Percentiles rank a stretch among this genome's conserved stretches.
Evolutionary conservation across 2,888 invertebrate species (phyloP).

Genomic region (Chymomyza amoena): DNA sequence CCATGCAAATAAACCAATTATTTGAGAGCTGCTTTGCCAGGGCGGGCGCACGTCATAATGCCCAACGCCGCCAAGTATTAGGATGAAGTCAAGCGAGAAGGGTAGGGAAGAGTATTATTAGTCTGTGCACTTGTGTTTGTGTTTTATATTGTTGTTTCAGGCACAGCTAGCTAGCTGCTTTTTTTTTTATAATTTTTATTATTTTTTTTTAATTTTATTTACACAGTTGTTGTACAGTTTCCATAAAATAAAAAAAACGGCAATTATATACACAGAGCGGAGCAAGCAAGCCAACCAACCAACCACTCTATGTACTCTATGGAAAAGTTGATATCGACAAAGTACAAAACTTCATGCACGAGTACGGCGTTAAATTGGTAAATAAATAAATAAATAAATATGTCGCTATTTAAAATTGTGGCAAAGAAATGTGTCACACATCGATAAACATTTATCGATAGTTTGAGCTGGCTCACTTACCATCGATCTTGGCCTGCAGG

Average conservation of each 20-base stretch:
- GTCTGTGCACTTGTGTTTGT: constrained; percentile 62
- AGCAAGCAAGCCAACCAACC: too few relatives aligned
- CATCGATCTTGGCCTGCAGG: constrained; percentile 86
- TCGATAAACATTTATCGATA: background rate
- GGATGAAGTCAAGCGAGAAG: background rate
- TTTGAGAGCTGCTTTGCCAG: background rate
- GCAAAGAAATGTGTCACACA: background rate
- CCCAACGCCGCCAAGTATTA: background rate
- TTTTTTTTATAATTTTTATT: constrained; percentile 35
- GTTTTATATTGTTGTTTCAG: constrained; percentile 59
- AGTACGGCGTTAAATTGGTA: constrained; percentile 70
- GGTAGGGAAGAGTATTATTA: background rate
- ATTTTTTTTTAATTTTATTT: constrained; percentile 61
- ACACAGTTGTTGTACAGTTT: constrained; percentile 66
- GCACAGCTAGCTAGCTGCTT: constrained; percentile 16
- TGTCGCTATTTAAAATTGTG: too few relatives aligned
- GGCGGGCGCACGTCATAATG: constrained; percentile 12
- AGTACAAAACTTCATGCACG: constrained; percentile 67
- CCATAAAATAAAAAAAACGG: constrained; percentile 56
- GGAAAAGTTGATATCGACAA: constrained; percentile 64
- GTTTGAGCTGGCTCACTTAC: constrained; percentile 80
- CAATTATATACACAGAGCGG: constrained; percentile 52
- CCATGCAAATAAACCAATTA: background rate
- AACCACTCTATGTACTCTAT: constrained; percentile 7
- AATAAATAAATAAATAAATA: constrained; percentile 40